Base-by-base conservation (phyloP, 2,888 invertebrate genomes). In the Limnephilus auricula region DNA sequence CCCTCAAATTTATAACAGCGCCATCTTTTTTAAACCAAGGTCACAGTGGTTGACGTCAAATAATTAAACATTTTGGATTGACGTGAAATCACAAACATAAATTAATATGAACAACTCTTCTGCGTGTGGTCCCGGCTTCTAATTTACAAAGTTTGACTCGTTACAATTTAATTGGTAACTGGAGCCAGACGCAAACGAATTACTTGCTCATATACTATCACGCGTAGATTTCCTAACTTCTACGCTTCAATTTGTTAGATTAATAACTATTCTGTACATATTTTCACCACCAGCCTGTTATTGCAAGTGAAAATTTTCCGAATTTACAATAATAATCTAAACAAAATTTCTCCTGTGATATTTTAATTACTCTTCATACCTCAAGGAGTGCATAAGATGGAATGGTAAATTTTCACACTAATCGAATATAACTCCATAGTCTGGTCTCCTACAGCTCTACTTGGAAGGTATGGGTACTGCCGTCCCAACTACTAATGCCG, bases 121-220 rank as follows among this genome's bases (percentile, higher is more conserved):
- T 9, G 32, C 2, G 32, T 25, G 65, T 1, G 34, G 34, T 32
- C n/a, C 10, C 88, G 32, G 9, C n/a, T 65, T 30, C 89, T 79
- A 89, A 89, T 89, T 89, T 79, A 89, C 78, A 30, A 89, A 89
- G 78, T 79, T 89, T 89, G 89, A 34, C 37, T 18, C 79, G 37
- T 89, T 37, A 79, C 32, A n/a, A 89, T 89, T 65, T 89, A 89
- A 89, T 89, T 79, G 89, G 89, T 89, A 78, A 89, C 79, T 1
- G n/a, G 65, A 65, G 65, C 65, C 65, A 65, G 65, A 65, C 65
- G 25, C 65, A 25, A 65, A 65, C n/a, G 25, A 65, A 65, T 65
- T 65, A n/a, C 65, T 25, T n/a, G n/a, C 25, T 25, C 65, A 10
- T 65, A 65, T 65, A 25, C 25, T 65, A 65, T 65, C 65, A 25